Evolutionary conservation across 2,797 vertebrate species (phyloP).

Genomic region (Acanthiza pusilla): DNA sequence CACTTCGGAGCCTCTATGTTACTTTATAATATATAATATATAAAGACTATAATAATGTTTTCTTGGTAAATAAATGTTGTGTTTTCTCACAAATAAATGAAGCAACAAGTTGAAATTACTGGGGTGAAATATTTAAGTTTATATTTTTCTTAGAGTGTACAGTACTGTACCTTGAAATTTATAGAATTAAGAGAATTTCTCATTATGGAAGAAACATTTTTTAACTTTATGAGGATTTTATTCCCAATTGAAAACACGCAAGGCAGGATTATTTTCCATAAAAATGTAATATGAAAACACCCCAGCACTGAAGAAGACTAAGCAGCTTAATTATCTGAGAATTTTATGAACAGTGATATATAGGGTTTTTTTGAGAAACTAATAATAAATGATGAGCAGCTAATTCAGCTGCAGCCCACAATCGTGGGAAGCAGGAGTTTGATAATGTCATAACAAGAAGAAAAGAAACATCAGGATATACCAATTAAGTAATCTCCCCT

Average conservation of each 20-base stretch:
- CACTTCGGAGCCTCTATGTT: neutral
- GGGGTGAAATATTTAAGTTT: neutral
- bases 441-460: neutral
- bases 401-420: neutral
- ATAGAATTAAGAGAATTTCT: neutral
- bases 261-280: neutral
- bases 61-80: neutral
- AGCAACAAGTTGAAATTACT: neutral
- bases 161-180: neutral
- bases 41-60: neutral
- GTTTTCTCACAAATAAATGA: neutral
- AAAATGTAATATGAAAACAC: neutral
- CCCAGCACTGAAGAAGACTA: neutral
- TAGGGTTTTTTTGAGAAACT: neutral
- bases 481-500: neutral
- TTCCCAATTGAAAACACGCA: neutral
- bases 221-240: neutral
- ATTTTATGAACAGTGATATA: neutral
- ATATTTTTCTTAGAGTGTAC: neutral
- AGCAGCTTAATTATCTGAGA: neutral
- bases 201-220: neutral
- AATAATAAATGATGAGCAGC: neutral
- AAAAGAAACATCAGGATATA: neutral
- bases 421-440: neutral
- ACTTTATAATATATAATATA: neutral